Percentiles rank a stretch among this genome's conserved stretches.
Conservation (phyloP, 1,140 invertebrate species). For the Psix sp. region DNA sequence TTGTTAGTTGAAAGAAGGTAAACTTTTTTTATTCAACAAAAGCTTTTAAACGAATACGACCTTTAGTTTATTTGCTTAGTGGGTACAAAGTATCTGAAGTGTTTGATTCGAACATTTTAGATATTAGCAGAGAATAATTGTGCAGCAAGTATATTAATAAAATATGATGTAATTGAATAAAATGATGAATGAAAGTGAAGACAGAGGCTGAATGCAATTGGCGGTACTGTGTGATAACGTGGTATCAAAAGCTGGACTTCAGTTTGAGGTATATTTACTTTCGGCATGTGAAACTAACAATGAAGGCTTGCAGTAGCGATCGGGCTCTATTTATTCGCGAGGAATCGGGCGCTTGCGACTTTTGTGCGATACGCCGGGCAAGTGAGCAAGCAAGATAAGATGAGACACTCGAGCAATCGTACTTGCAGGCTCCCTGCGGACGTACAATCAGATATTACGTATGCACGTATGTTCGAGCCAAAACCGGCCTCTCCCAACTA, state of each 20-base stretch:
- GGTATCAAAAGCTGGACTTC: conserved; percentile 20
- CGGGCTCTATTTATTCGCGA: conserved; percentile 41
- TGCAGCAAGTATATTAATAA: conserved; percentile 39
- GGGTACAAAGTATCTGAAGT: too few relatives aligned
- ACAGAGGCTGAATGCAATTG: conserved; percentile 29
- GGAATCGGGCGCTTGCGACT: conserved; percentile 23
- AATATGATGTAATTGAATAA: conserved; percentile 23
- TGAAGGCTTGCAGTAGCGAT: conserved; percentile 5
- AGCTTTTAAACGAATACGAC: too few relatives aligned
- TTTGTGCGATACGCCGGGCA: conserved; percentile 40
- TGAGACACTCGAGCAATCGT: conserved; percentile 55
- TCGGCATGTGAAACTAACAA: conserved; percentile 39
- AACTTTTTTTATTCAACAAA: too few relatives aligned
- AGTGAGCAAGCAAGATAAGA: conserved; percentile 34
- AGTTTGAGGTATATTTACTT: conserved; percentile 26
- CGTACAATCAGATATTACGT: conserved; percentile 56
- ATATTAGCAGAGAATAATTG: conserved; percentile 26
- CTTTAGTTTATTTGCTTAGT: too few relatives aligned
- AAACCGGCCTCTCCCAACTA: conserved; percentile 29
- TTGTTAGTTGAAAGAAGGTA: too few relatives aligned
- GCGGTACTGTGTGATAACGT: too few relatives aligned
- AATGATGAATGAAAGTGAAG: conserved; percentile 51
- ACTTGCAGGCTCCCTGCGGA: conserved; percentile 54
- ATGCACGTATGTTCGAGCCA: conserved; percentile 45
- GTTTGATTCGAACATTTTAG: too few relatives aligned